Conservation (phyloP, 2,113 vertebrate species). For the Isichthys henryi region DNA sequence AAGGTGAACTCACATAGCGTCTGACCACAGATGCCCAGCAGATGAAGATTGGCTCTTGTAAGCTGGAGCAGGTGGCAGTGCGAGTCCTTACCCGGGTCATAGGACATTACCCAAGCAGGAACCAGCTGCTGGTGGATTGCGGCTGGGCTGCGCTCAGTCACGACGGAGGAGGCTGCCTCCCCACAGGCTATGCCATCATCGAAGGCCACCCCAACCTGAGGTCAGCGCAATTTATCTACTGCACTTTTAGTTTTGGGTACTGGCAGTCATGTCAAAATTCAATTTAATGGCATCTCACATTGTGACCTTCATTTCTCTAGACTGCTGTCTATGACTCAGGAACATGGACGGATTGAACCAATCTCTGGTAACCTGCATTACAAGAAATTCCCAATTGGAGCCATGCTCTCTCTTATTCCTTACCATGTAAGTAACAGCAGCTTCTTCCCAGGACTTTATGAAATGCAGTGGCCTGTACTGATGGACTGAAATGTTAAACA, state of each 20-base stretch:
- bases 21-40: constrained; percentile 65
- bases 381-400: constrained; percentile 63
- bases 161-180: constrained; percentile 54
- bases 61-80: constrained; percentile 67
- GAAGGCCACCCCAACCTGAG: constrained; percentile 68
- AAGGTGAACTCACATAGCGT: neutral
- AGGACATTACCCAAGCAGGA: constrained; percentile 67
- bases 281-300: neutral
- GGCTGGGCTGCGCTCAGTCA: constrained; percentile 68
- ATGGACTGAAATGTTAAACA: neutral
- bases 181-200: constrained; percentile 62
- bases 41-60: constrained; percentile 68
- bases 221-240: constrained; percentile 39
- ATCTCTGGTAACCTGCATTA: constrained; percentile 61
- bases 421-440: constrained; percentile 63
- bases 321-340: constrained; percentile 71
- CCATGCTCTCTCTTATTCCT: constrained; percentile 61
- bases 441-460: neutral
- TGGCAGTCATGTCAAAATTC: neutral
- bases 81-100: constrained; percentile 69
- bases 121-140: constrained; percentile 73
- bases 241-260: neutral
- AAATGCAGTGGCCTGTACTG: neutral
- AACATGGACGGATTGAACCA: constrained; percentile 69
- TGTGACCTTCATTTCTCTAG: constrained; percentile 41